A percentile compares a stretch with the other conserved stretches of the same genome.
phyloP scores from a whole-genome alignment of 2,797 vertebrate genomes.

The Uromys caudimaculatus region DNA sequence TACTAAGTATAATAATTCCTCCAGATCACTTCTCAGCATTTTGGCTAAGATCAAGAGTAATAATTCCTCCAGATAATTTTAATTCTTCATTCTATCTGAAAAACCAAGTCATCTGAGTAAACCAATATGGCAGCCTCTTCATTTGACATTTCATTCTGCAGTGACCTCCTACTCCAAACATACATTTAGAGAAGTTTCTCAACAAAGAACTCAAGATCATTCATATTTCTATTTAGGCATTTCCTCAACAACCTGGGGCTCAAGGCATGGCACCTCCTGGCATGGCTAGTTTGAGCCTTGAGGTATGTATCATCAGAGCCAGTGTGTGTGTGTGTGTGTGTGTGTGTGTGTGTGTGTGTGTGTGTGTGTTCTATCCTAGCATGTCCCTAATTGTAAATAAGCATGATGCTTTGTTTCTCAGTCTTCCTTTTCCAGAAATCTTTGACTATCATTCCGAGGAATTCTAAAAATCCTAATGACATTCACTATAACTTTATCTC shows the following conservation, averaged over 20 bases:
- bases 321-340: neutral
- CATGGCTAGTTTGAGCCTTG: conserved; percentile 77
- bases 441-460: neutral
- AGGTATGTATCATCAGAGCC: conserved; percentile 67
- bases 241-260: conserved; percentile 68
- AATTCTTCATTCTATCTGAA: conserved; percentile 27
- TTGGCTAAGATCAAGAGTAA: no score
- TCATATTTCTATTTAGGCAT: conserved; percentile 70
- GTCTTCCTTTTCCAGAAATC: neutral
- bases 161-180: neutral
- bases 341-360: neutral
- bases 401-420: neutral
- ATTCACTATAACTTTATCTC: neutral
- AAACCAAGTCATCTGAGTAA: neutral
- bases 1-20: conserved; percentile 4
- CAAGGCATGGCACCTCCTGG: conserved; percentile 62
- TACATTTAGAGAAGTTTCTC: neutral
- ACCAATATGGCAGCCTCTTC: neutral
- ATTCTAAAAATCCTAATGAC: neutral
- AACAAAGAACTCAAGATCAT: conserved; percentile 25
- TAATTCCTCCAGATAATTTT: conserved; percentile 34
- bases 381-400: neutral
- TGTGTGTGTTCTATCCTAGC: neutral
- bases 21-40: no score
- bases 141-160: neutral